Evolutionary conservation across 1,140 invertebrate species (phyloP), one percentile per base, ranked within the genome.

Genomic region (Leptopilina clavipes): DNA sequence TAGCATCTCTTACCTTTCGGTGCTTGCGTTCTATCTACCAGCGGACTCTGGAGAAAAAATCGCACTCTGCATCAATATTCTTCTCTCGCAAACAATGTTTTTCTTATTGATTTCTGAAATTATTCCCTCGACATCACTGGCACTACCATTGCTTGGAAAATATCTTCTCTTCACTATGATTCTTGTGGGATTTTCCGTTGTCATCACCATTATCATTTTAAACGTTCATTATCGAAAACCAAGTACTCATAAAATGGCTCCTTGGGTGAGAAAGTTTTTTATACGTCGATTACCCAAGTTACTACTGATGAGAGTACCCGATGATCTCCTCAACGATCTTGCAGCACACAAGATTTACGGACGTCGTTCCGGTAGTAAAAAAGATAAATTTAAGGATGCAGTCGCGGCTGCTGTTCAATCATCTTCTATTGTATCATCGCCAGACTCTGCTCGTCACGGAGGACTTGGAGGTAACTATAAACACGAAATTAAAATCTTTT

Each of bases 181-280:
- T 52, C 92, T 99, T 22, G 98, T 99, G 1, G 98, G 96, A 0
- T 89, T 99, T 9, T 99, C 98, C 19, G 98, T 99, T 52, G 94
- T 99, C 17, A 96, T 99, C 79, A 99, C 99, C 19, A 99, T 99
- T 81, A 94, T 98, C 75, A 98, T 99, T 83, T 91, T 99, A 25
- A 99, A 99, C 89, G 96, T 99, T n/a, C 98, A 99, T 88, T 99
- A 99, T 87, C 95, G 99, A 1, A 99, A 99, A 85, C 98, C 99
- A 2, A 97, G 97, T 80, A 99, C 98, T 0, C 98, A 99, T 89
- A 96, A 96, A 89, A 98, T 99, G 96, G 94, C 96, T 0, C 95
- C 95, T 0, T 98, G 97, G 96, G 94, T 98, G 8, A 91, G 96
- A 59, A 93, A 93, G 75, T 93, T 98, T 79, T 99, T 99, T 89